A percentile compares a stretch with the other conserved stretches of the same genome.
These are phyloP conservation scores for Eolophus roseicapilla DNA, from an alignment of 2,113 vertebrate species.

Conservation along the genomic window DNA sequence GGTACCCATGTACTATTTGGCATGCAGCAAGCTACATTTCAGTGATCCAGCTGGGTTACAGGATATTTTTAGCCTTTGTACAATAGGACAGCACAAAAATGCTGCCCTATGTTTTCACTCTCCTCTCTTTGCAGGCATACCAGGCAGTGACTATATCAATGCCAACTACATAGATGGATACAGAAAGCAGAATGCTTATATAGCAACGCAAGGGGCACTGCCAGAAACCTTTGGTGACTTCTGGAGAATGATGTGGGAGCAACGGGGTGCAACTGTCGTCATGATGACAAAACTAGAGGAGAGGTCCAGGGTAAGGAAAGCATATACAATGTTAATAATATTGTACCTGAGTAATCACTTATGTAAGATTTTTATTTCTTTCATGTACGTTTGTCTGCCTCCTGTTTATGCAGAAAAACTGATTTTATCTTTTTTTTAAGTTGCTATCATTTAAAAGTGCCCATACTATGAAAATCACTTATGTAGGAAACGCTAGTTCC, in stretches of 20 bases:
- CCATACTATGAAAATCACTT: not conserved
- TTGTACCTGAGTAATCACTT: not conserved
- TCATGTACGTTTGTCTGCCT: not conserved
- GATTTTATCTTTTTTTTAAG: not conserved
- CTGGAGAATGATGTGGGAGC: slow-evolving; percentile 99
- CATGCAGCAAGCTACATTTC: not conserved
- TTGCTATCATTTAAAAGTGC: not conserved
- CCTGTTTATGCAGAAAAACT: not conserved
- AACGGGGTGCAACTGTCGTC: slow-evolving; percentile 93
- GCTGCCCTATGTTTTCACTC: not conserved
- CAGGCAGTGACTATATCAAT: slow-evolving; percentile 97
- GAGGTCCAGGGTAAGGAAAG: slow-evolving; percentile 88
- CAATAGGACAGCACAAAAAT: not conserved
- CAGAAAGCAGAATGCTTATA: slow-evolving; percentile 97
- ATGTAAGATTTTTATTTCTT: not conserved
- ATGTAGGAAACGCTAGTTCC: not conserved
- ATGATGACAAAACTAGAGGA: slow-evolving; percentile 99
- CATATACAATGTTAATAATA: not conserved
- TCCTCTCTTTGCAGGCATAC: slow-evolving; percentile 83
- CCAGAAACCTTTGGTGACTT: slow-evolving; percentile 99
- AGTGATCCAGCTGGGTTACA: fast-evolving
- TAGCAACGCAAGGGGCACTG: slow-evolving; percentile 93
- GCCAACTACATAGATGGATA: slow-evolving; percentile 99
- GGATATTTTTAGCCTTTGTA: not conserved
- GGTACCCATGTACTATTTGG: fast-evolving